Percentiles rank a stretch among this genome's conserved stretches.
Conservation (phyloP, 2,113 vertebrate genomes). For the Thamnophis sirtalis region DNA sequence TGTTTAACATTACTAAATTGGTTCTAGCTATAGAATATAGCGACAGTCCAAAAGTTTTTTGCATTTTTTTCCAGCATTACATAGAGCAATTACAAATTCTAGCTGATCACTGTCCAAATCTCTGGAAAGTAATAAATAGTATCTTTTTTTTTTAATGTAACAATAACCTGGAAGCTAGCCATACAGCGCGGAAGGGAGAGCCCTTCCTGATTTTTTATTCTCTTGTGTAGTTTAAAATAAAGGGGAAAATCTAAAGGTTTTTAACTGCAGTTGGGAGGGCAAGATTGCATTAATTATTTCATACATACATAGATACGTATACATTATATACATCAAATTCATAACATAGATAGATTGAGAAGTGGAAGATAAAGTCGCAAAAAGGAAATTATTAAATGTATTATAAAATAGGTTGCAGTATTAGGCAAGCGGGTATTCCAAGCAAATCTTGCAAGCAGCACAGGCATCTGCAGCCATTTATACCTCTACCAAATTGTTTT, state of each 20-base stretch:
- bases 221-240: background rate
- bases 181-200: slow-evolving; percentile 14
- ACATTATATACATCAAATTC: background rate
- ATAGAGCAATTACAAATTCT: slow-evolving; percentile 4
- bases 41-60: background rate
- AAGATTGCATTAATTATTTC: background rate
- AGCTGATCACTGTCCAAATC: slow-evolving; percentile 25
- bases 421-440: background rate
- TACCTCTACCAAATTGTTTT: background rate
- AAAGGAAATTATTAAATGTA: background rate
- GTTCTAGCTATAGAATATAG: background rate
- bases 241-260: slow-evolving; percentile 11
- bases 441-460: background rate
- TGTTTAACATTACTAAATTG: background rate
- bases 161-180: slow-evolving; percentile 53
- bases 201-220: slow-evolving; percentile 2
- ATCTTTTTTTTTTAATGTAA: slow-evolving; percentile 54
- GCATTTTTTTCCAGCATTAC: too few species aligned
- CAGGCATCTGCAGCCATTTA: background rate
- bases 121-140: slow-evolving; percentile 38
- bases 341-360: background rate
- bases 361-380: background rate
- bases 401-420: background rate
- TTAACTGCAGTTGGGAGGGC: background rate
- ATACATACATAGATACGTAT: too few species aligned